phyloP scores from a whole-genome alignment of 1,140 invertebrate genomes.

The Drosophila prosaltans region DNA sequence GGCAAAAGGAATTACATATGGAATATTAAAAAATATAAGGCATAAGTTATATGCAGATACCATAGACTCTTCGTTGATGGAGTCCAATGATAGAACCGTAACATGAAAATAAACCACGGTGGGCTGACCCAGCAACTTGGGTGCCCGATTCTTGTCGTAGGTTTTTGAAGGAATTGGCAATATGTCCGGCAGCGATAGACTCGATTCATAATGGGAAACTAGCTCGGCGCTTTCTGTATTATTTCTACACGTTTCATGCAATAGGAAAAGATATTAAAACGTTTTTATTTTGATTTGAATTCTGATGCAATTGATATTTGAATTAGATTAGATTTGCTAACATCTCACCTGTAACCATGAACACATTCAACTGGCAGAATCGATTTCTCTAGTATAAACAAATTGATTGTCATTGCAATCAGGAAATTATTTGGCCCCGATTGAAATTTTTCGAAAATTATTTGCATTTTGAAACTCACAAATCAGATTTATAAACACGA shows the following conservation, averaged over 20 bases:
- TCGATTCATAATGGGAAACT: conserved; percentile 85
- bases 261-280: background rate
- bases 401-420: conserved; percentile 63
- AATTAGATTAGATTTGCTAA: conserved; percentile 6
- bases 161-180: conserved; percentile 92
- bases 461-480: conserved; percentile 72
- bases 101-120: conserved; percentile 95
- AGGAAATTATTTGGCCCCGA: conserved; percentile 62
- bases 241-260: conserved; percentile 56
- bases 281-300: conserved; percentile 21
- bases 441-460: conserved; percentile 49
- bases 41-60: conserved; percentile 83
- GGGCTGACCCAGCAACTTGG: conserved; percentile 92
- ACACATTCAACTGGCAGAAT: conserved; percentile 81
- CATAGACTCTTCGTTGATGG: conserved; percentile 97
- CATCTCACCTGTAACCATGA: conserved; percentile 78
- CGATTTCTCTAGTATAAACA: conserved; percentile 78
- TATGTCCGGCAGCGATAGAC: conserved; percentile 91
- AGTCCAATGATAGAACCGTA: conserved; percentile 93
- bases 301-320: conserved; percentile 63
- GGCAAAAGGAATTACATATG: background rate
- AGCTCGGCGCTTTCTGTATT: conserved; percentile 81
- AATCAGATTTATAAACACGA: background rate
- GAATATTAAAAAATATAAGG: background rate
- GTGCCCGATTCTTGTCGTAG: conserved; percentile 95